phyloP scores from a whole-genome alignment of 2,113 vertebrate genomes.

The Stegostoma tigrinum region DNA sequence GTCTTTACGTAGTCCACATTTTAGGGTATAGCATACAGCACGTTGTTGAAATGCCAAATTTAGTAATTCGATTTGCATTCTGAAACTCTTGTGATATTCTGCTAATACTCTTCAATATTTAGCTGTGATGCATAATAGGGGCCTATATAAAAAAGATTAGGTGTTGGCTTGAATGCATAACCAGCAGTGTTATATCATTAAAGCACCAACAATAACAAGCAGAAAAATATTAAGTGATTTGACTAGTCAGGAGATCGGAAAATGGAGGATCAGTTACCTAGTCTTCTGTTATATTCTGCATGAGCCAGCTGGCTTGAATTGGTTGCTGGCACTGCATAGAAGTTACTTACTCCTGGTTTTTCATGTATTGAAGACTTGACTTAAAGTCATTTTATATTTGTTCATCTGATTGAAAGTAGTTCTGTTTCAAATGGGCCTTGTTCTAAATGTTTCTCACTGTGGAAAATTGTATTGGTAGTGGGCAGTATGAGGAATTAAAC shows the following conservation, averaged over 20 bases:
- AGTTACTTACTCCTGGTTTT: background rate
- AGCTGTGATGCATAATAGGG: background rate
- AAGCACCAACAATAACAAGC: background rate
- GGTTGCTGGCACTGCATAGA: background rate
- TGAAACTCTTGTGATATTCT: background rate
- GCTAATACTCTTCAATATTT: background rate
- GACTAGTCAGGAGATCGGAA: slow-evolving; percentile 40
- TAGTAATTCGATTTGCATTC: slow-evolving; percentile 52
- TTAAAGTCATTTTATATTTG: background rate
- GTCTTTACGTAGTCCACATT: background rate
- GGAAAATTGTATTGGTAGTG: background rate
- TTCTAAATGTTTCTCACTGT: background rate
- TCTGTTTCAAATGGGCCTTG: background rate
- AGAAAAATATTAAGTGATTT: slow-evolving; percentile 48
- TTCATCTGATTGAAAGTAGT: background rate
- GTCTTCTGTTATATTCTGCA: background rate
- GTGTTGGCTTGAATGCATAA: background rate
- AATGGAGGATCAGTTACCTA: background rate
- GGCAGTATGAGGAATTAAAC: background rate
- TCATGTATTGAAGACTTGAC: background rate
- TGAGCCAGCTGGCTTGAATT: background rate
- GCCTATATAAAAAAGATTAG: background rate
- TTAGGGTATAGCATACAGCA: background rate
- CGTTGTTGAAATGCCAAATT: background rate
- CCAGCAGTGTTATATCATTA: background rate